Evolutionary conservation across 2,888 invertebrate genomes (phyloP).

Genomic region (Bedellia somnulentella): DNA sequence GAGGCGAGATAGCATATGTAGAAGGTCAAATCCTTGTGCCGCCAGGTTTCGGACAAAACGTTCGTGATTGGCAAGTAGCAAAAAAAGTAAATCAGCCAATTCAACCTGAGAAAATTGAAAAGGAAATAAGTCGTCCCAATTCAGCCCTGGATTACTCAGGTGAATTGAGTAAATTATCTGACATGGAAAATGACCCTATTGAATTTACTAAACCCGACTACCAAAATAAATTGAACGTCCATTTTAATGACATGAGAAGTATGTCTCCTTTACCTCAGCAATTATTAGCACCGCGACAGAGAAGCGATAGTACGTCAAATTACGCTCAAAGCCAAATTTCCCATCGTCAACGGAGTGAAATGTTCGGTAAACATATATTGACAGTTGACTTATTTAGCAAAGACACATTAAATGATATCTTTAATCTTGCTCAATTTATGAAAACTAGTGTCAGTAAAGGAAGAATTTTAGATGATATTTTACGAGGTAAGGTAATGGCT

Average conservation of each 20-base stretch:
- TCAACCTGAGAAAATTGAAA: constrained; percentile 38
- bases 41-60: constrained; percentile 87
- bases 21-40: constrained; percentile 89
- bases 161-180: constrained; percentile 34
- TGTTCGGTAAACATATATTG: constrained; percentile 76
- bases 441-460: constrained; percentile 83
- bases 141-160: constrained; percentile 58
- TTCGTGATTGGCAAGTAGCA: constrained; percentile 69
- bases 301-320: constrained; percentile 62
- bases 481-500: constrained; percentile 92
- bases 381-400: constrained; percentile 85
- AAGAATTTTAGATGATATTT: constrained; percentile 78
- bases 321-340: constrained; percentile 31
- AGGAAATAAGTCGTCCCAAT: constrained; percentile 55
- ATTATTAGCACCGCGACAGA: constrained; percentile 36
- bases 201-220: constrained; percentile 27
- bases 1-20: constrained; percentile 94
- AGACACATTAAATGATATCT: constrained; percentile 89
- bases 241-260: constrained; percentile 60
- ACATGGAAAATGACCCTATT: constrained; percentile 38
- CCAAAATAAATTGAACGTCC: constrained; percentile 51
- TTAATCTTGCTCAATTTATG: constrained; percentile 89
- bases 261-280: constrained; percentile 55
- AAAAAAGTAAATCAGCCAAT: constrained; percentile 33
- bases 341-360: constrained; percentile 48